Conservation (phyloP, 2,797 vertebrate species). For the Gymnopithys bicolor region DNA sequence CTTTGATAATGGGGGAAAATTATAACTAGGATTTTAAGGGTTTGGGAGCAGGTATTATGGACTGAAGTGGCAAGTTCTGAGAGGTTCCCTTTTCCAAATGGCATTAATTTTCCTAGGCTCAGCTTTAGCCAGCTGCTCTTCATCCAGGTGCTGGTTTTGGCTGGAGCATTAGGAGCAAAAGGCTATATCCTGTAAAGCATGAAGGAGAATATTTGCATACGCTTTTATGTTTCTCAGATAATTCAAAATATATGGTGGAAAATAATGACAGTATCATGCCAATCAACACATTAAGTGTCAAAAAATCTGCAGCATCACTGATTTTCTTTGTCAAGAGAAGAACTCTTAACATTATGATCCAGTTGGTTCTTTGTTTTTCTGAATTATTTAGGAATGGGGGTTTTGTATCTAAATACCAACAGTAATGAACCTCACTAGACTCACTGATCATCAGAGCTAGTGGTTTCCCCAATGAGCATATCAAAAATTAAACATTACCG, state of each 20-base stretch:
- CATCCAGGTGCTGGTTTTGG: slow-evolving; percentile 68
- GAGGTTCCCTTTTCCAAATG: slow-evolving; percentile 42
- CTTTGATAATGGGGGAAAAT: slow-evolving; percentile 32
- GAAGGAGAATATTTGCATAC: slow-evolving; percentile 67
- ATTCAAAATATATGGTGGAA: slow-evolving; percentile 57
- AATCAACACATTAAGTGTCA: slow-evolving; percentile 54
- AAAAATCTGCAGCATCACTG: slow-evolving; percentile 62
- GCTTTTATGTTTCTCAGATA: slow-evolving; percentile 60
- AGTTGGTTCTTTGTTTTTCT: slow-evolving; percentile 48
- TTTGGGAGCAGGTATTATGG: slow-evolving; percentile 42
- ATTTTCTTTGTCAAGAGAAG: slow-evolving; percentile 61
- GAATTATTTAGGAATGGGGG: slow-evolving; percentile 41
- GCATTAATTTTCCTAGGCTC: slow-evolving; percentile 53
- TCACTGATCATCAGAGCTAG: slow-evolving; percentile 24
- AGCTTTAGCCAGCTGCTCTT: slow-evolving; percentile 62
- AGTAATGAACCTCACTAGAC: slow-evolving; percentile 33
- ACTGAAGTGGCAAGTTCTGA: slow-evolving; percentile 52
- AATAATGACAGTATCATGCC: slow-evolving; percentile 43
- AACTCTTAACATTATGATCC: slow-evolving; percentile 58
- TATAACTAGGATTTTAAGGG: slow-evolving; percentile 23
- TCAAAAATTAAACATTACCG: slow-evolving; percentile 13
- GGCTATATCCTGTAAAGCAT: slow-evolving; percentile 58
- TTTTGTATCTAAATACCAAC: slow-evolving; percentile 39
- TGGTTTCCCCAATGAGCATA: neutral
- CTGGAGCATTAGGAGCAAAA: slow-evolving; percentile 38